Evolutionary conservation across 2,113 vertebrate species (phyloP).

Genomic region (Chrysochloris asiatica): DNA sequence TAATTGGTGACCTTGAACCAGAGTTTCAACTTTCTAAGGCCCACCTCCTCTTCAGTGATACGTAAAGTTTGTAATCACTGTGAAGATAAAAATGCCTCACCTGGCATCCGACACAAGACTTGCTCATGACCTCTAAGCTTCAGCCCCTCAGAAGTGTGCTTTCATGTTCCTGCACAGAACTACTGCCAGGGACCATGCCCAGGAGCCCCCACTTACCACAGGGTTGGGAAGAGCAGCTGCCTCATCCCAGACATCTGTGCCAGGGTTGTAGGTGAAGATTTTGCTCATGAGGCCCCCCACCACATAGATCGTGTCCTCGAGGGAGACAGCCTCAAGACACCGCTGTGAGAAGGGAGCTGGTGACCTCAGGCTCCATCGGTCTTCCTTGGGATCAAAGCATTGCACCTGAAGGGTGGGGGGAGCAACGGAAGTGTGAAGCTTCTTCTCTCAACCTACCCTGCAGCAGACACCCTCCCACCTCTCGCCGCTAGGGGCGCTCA

Average conservation of each 20-base stretch:
- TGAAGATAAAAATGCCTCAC: background rate
- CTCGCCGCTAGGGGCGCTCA: background rate
- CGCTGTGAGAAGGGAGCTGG: conserved; percentile 86
- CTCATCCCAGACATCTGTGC: conserved; percentile 82
- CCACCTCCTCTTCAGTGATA: background rate
- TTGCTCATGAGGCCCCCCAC: conserved; percentile 86
- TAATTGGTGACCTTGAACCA: background rate
- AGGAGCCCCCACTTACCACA: conserved; percentile 82
- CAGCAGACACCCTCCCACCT: background rate
- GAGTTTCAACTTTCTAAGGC: background rate
- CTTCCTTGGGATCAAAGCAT: conserved; percentile 84
- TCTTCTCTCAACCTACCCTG: too few species aligned
- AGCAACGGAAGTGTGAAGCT: background rate
- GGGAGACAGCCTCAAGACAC: conserved; percentile 83
- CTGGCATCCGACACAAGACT: background rate
- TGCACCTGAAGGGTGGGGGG: conserved; percentile 83
- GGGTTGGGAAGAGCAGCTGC: conserved; percentile 83
- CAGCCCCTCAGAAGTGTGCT: background rate
- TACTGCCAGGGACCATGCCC: background rate
- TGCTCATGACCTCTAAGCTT: background rate
- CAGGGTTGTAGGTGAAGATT: conserved; percentile 85
- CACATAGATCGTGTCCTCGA: conserved; percentile 86
- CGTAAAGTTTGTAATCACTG: background rate
- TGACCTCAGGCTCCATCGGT: conserved; percentile 83
- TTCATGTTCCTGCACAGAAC: background rate